Evolutionary conservation across 2,113 vertebrate genomes (phyloP).

Genomic region (Oncorhynchus nerka): DNA sequence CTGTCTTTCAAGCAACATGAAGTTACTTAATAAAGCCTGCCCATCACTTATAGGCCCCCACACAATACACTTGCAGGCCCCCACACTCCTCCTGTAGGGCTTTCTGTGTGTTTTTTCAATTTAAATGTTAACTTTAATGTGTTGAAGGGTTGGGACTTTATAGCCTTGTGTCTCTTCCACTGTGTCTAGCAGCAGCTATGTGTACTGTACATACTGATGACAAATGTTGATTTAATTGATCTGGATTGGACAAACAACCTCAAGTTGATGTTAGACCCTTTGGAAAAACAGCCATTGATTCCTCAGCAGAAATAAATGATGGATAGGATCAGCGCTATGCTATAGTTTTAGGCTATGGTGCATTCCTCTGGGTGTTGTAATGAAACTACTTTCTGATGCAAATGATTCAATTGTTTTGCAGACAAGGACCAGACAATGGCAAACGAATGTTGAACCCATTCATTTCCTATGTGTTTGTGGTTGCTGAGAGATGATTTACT

Average conservation of each 20-base stretch:
- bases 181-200: neutral
- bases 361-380: too few species aligned
- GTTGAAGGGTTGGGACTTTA: slow-evolving; percentile 2
- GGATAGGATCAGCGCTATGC: too few species aligned
- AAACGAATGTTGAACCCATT: too few species aligned
- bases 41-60: neutral
- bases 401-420: too few species aligned
- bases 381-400: too few species aligned
- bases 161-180: neutral
- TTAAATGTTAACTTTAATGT: neutral
- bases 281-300: too few species aligned
- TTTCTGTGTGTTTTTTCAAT: neutral
- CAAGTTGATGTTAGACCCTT: slow-evolving; percentile 1
- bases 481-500: too few species aligned
- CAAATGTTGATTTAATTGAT: slow-evolving; percentile 75
- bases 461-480: too few species aligned
- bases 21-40: neutral
- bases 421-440: too few species aligned
- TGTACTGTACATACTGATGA: slow-evolving; percentile 1
- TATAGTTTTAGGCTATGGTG: too few species aligned
- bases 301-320: too few species aligned
- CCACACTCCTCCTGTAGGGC: neutral
- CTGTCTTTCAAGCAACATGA: slow-evolving; percentile 2
- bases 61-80: too few species aligned
- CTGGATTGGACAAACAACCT: slow-evolving; percentile 58